These are phyloP conservation scores for Lamprotornis superbus DNA, from an alignment of 2,113 vertebrate genomes.

Conservation along the genomic window DNA sequence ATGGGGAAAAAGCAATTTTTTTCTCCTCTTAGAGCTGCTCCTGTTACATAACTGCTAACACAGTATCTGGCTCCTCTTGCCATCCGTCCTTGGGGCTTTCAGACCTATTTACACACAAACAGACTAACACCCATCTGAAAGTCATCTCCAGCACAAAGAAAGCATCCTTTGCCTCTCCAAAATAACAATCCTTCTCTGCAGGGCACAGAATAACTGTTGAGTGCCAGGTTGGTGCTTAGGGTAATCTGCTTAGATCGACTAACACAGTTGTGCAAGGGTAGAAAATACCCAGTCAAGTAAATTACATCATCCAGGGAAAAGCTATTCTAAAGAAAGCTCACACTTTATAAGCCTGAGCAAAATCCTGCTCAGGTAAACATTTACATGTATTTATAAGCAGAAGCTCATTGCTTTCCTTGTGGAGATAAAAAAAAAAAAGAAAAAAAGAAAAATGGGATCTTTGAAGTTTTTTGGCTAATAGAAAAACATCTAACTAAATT, in stretches of 20 bases:
- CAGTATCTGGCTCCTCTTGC: not conserved
- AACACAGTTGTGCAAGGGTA: conserved; percentile 57
- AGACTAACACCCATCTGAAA: conserved; percentile 40
- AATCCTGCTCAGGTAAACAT: not conserved
- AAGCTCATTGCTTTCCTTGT: not conserved
- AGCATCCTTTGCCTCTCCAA: not conserved
- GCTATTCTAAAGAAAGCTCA: conserved; percentile 70
- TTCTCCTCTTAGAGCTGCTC: not conserved
- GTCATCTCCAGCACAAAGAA: not conserved
- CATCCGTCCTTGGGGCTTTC: conserved; percentile 17
- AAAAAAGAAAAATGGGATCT: not conserved
- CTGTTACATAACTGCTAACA: conserved; percentile 21
- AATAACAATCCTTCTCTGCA: conserved; percentile 28
- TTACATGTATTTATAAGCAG: conserved; percentile 20
- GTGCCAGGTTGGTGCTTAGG: conserved; percentile 32
- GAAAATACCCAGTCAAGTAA: conserved; percentile 64
- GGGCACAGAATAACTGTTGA: not conserved
- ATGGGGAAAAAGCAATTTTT: not conserved
- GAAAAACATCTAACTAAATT: not conserved
- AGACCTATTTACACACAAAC: conserved; percentile 48
- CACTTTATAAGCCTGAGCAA: conserved; percentile 31
- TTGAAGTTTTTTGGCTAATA: not conserved
- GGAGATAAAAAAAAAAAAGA: not conserved
- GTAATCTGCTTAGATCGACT: conserved; percentile 61
- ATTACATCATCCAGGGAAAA: conserved; percentile 73